phyloP scores from a whole-genome alignment of 2,888 invertebrate genomes.

The Phalangium opilio region DNA sequence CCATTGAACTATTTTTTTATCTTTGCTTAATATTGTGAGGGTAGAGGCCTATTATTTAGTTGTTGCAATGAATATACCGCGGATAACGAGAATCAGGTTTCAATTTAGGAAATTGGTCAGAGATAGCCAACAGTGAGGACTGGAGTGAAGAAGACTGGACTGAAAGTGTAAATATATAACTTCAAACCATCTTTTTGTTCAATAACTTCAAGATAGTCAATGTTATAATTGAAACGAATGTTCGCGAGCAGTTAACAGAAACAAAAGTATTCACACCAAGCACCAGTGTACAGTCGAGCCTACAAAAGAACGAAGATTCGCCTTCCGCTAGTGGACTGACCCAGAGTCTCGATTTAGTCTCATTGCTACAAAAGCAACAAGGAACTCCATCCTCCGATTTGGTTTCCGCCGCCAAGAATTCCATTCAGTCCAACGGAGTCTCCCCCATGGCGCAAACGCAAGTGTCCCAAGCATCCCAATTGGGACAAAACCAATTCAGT shows the following conservation, averaged over 20 bases:
- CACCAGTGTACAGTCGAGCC: constrained; percentile 7
- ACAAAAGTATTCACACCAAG: constrained; percentile 81
- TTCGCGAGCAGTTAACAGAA: constrained; percentile 48
- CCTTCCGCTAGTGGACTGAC: too few relatives aligned
- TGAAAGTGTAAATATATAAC: constrained; percentile 45
- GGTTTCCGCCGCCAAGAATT: not conserved
- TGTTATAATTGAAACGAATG: not conserved
- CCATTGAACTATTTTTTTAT: too few relatives aligned
- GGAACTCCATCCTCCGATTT: not conserved
- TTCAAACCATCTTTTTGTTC: too few relatives aligned
- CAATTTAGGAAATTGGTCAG: constrained; percentile 31
- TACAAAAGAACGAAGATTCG: too few relatives aligned
- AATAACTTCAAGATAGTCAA: too few relatives aligned
- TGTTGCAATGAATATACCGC: too few relatives aligned
- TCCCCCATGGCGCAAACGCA: too few relatives aligned
- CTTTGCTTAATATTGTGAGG: too few relatives aligned
- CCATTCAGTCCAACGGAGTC: too few relatives aligned
- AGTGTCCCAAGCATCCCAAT: not conserved
- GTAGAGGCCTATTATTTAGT: too few relatives aligned
- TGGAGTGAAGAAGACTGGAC: constrained; percentile 92
- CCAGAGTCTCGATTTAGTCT: too few relatives aligned
- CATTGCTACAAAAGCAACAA: not conserved
- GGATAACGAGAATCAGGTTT: too few relatives aligned
- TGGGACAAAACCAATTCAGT: constrained; percentile 14
- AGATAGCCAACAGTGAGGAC: constrained; percentile 48